Percentiles rank a stretch among this genome's conserved stretches.
These are phyloP conservation scores for Sus scrofa DNA, from an alignment of 2,113 vertebrate genomes.

Conservation along the genomic window DNA sequence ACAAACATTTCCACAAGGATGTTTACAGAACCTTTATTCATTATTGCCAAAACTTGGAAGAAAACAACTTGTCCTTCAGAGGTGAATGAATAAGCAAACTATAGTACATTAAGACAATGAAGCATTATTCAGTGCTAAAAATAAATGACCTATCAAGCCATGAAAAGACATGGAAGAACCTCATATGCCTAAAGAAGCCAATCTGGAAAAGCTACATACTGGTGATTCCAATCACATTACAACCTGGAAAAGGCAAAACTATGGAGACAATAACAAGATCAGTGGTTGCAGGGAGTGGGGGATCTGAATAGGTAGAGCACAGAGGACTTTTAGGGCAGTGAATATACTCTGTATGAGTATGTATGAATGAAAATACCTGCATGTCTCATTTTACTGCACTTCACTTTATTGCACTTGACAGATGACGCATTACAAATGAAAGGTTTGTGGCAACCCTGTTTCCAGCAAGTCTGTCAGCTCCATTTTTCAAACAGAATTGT, in stretches of 20 bases:
- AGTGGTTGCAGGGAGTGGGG: background rate
- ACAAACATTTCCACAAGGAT: background rate
- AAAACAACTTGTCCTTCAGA: background rate
- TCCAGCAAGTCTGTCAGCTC: too few species aligned
- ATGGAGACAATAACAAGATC: background rate
- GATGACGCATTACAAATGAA: too few species aligned
- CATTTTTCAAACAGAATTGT: too few species aligned
- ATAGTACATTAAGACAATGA: background rate
- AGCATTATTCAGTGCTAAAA: background rate
- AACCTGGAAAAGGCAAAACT: background rate
- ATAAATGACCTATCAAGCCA: background rate
- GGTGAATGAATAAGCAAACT: background rate
- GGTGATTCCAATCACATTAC: background rate
- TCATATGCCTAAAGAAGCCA: background rate
- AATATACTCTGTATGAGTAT: background rate
- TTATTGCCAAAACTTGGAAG: background rate
- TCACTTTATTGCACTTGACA: background rate
- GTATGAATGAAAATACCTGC: background rate
- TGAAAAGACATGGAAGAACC: background rate
- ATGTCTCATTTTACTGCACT: background rate
- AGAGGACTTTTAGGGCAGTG: background rate
- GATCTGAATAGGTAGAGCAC: background rate
- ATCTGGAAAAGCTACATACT: background rate
- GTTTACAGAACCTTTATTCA: background rate
- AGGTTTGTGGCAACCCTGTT: too few species aligned